phyloP scores from a whole-genome alignment of 2,888 invertebrate genomes.

The Lepidocyrtinus sp. region DNA sequence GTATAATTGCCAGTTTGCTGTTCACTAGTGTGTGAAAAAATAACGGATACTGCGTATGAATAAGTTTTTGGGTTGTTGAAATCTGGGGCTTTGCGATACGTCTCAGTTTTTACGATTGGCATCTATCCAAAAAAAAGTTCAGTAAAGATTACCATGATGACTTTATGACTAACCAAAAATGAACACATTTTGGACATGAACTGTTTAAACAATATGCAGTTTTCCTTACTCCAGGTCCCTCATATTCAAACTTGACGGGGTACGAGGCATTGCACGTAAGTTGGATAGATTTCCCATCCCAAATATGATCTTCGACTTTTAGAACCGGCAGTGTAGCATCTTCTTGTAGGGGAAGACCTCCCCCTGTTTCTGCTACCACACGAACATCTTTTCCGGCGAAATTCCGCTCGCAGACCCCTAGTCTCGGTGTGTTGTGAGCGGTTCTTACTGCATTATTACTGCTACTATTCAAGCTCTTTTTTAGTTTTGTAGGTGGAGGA shows the following conservation, averaged over 20 bases:
- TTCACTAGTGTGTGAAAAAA: constrained; percentile 61
- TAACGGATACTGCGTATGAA: constrained; percentile 51
- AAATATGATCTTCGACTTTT: constrained; percentile 61
- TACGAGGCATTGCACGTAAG: constrained; percentile 58
- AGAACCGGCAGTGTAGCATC: constrained; percentile 54
- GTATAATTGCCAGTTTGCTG: constrained; percentile 63
- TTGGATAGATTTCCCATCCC: constrained; percentile 61
- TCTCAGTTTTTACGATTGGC: constrained; percentile 59
- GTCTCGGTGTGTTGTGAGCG: constrained; percentile 30
- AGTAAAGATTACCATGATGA: no score
- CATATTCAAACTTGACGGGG: constrained; percentile 63
- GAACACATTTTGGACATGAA: no score
- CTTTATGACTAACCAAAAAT: no score
- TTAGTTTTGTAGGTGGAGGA: constrained; percentile 17
- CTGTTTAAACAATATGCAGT: neutral
- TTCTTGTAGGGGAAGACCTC: constrained; percentile 22
- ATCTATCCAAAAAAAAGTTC: constrained; percentile 35
- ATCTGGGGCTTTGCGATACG: constrained; percentile 57
- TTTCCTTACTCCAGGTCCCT: constrained; percentile 59
- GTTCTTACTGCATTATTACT: neutral
- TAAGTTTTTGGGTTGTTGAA: constrained; percentile 55
- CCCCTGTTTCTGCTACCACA: constrained; percentile 42
- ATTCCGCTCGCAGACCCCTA: constrained; percentile 38
- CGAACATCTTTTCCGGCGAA: constrained; percentile 37
- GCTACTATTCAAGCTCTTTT: constrained; percentile 39